phyloP scores from a whole-genome alignment of 2,797 vertebrate species.

The Hydrolagus colliei region DNA sequence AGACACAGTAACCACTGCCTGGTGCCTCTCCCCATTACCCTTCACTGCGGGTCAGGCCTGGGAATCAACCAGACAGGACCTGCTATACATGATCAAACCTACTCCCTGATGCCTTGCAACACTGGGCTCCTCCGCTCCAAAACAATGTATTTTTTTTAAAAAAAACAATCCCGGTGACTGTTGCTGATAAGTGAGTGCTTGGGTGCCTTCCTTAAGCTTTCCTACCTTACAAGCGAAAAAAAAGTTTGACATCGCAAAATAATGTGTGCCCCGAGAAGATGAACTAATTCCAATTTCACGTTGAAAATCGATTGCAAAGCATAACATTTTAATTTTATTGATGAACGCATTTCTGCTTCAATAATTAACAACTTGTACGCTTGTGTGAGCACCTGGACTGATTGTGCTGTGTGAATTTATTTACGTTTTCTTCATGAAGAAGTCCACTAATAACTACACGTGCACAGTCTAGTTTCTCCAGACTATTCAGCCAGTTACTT shows the following conservation, averaged over 20 bases:
- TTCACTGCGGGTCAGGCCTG: too few species aligned
- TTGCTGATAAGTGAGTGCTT: too few species aligned
- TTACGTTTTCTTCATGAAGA: background rate
- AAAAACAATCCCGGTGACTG: too few species aligned
- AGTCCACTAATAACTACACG: background rate
- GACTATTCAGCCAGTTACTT: background rate
- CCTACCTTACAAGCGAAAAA: background rate
- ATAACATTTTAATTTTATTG: constrained; percentile 22
- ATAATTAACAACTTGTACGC: background rate
- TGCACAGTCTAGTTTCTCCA: background rate
- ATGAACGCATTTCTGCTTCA: background rate
- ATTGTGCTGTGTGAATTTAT: background rate
- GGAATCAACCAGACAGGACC: too few species aligned
- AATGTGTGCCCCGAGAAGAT: background rate
- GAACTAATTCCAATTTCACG: constrained; percentile 21
- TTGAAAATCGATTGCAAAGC: constrained; percentile 3
- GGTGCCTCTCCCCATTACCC: too few species aligned
- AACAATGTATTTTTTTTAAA: too few species aligned
- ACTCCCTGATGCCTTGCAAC: too few species aligned
- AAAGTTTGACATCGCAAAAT: background rate
- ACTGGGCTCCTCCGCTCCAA: too few species aligned
- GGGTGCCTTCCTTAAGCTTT: background rate
- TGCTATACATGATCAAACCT: too few species aligned
- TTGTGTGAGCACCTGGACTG: background rate
- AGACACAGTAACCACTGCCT: too few species aligned